Percentiles rank a stretch among this genome's conserved stretches.
Conservation (phyloP, 1,140 invertebrate species). For the Calosoma granatense region DNA sequence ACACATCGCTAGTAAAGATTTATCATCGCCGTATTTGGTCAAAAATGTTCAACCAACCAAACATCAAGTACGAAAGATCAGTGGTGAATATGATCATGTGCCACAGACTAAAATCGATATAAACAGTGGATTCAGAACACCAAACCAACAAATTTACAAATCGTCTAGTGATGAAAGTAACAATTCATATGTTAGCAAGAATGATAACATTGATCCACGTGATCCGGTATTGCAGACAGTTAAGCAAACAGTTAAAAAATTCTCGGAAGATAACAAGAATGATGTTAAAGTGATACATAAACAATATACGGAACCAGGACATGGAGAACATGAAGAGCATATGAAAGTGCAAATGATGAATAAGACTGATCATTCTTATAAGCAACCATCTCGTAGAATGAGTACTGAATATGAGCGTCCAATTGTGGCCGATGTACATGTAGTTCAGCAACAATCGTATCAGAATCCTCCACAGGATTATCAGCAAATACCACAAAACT, state of each 20-base stretch:
- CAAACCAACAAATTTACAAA: neutral
- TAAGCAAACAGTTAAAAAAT: neutral
- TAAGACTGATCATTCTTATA: neutral
- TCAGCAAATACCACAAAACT: too few relatives aligned
- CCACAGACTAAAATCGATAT: conserved; percentile 6
- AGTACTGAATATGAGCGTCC: too few relatives aligned
- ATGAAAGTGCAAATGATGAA: neutral
- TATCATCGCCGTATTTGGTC: conserved; percentile 19
- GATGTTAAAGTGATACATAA: neutral
- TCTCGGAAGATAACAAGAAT: neutral
- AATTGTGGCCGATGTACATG: too few relatives aligned
- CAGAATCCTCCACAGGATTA: too few relatives aligned
- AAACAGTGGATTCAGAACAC: neutral
- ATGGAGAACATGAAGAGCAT: too few relatives aligned
- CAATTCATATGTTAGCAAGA: too few relatives aligned
- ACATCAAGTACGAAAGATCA: conserved; percentile 28
- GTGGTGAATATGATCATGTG: conserved; percentile 29
- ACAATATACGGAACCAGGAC: neutral
- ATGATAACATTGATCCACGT: too few relatives aligned
- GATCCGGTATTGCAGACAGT: too few relatives aligned
- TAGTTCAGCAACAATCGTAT: too few relatives aligned
- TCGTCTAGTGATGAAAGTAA: neutral
- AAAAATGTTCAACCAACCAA: conserved; percentile 15
- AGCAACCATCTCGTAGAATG: too few relatives aligned
- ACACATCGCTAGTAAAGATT: conserved; percentile 16